phyloP scores from a whole-genome alignment of 2,888 invertebrate species.

The Formica aserva region DNA sequence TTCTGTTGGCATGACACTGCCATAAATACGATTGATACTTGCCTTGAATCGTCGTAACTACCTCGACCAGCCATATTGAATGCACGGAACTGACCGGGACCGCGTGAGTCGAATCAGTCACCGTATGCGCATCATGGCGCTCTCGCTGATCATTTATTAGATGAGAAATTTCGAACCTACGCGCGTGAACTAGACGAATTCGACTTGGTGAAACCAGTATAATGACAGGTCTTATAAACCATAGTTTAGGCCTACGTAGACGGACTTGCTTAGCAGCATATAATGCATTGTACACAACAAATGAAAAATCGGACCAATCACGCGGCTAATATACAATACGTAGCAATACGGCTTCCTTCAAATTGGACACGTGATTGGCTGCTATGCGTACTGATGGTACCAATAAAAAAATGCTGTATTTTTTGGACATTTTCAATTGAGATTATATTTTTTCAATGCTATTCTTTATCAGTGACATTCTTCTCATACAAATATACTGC shows the following conservation, averaged over 20 bases:
- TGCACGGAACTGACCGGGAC: conserved; percentile 85
- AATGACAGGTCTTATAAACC: not conserved
- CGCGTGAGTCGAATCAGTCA: conserved; percentile 79
- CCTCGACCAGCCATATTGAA: conserved; percentile 96
- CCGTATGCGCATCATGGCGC: conserved; percentile 76
- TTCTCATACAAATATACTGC: not conserved
- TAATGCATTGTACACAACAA: not conserved
- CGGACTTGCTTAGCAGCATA: not conserved
- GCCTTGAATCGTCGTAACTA: conserved; percentile 95
- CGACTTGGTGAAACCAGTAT: not conserved
- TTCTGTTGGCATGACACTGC: conserved; percentile 43
- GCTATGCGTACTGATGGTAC: not conserved
- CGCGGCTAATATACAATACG: not conserved
- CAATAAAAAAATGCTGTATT: not conserved
- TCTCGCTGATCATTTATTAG: conserved; percentile 57
- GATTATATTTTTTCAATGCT: not conserved
- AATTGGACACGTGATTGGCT: not conserved
- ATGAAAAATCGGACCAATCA: conserved; percentile 5
- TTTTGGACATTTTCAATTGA: not conserved
- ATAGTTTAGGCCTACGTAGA: not conserved
- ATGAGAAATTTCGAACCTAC: conserved; percentile 55
- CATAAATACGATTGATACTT: conserved; percentile 84
- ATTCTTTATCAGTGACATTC: not conserved
- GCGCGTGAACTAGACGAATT: not conserved
- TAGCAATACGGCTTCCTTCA: not conserved